These are phyloP conservation scores for Noctua janthina DNA, from an alignment of 2,888 invertebrate genomes.

Conservation along the genomic window DNA sequence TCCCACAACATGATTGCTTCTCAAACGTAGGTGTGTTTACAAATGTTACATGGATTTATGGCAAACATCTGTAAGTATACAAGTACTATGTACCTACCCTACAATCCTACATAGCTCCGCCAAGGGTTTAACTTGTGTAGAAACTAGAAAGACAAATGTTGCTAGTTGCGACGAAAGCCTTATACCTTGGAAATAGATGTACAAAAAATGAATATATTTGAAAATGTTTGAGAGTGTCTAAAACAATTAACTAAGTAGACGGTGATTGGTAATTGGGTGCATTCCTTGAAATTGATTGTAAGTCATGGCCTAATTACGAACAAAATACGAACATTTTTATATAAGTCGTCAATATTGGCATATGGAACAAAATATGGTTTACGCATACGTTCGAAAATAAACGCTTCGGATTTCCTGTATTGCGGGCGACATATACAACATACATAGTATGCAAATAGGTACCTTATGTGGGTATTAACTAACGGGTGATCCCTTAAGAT, in stretches of 20 bases:
- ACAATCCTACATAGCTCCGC: neutral
- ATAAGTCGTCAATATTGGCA: neutral
- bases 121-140: neutral
- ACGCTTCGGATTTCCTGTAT: slow-evolving; percentile 3
- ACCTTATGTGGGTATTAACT: neutral
- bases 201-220: neutral
- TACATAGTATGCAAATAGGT: neutral
- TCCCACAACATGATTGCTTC: neutral
- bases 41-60: slow-evolving; percentile 2
- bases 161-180: too few species aligned
- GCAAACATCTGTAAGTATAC: neutral
- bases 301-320: slow-evolving; percentile 4
- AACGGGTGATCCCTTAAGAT: neutral
- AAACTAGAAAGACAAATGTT: neutral
- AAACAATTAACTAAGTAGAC: neutral
- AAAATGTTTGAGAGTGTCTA: neutral
- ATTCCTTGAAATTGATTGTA: neutral
- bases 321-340: neutral
- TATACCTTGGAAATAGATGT: neutral
- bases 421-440: neutral
- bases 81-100: neutral
- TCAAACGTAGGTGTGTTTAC: slow-evolving; percentile 2
- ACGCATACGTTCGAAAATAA: slow-evolving; percentile 16
- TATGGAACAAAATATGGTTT: neutral
- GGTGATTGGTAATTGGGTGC: neutral